Percentiles rank a stretch among this genome's conserved stretches.
Conservation (phyloP, 2,888 invertebrate species). For the Nebria brevicollis region DNA sequence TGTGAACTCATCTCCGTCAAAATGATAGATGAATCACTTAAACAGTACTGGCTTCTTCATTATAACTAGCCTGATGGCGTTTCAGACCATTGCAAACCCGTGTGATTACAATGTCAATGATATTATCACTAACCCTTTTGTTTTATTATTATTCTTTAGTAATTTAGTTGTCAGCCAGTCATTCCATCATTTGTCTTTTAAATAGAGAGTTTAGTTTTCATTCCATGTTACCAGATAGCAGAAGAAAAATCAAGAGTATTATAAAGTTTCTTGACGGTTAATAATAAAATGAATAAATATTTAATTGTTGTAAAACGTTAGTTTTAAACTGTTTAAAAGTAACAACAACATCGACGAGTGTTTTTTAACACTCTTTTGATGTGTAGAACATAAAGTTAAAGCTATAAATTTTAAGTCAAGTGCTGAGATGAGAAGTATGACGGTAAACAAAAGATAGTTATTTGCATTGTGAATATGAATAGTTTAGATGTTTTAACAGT, state of each 20-base stretch:
- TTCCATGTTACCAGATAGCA: too few species aligned
- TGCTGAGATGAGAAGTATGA: background rate
- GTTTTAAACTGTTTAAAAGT: too few species aligned
- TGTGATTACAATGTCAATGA: background rate
- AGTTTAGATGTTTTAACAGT: background rate
- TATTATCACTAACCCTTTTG: background rate
- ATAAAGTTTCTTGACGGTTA: too few species aligned
- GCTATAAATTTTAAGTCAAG: background rate
- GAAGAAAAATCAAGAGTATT: too few species aligned
- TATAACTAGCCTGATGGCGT: background rate
- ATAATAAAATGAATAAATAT: too few species aligned
- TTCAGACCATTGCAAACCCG: background rate
- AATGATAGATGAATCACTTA: constrained; percentile 17
- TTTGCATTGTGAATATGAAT: background rate
- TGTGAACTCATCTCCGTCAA: background rate
- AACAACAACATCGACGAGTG: too few species aligned
- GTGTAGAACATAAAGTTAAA: background rate
- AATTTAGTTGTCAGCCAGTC: background rate
- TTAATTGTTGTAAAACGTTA: too few species aligned
- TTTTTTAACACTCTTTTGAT: background rate
- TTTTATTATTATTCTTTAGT: background rate
- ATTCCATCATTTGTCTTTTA: background rate
- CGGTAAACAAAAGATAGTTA: background rate
- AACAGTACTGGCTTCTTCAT: constrained; percentile 10
- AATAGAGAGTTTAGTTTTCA: too few species aligned